Evolutionary conservation across 1,140 invertebrate species (phyloP).

Genomic region (Anoplolepis gracilipes): DNA sequence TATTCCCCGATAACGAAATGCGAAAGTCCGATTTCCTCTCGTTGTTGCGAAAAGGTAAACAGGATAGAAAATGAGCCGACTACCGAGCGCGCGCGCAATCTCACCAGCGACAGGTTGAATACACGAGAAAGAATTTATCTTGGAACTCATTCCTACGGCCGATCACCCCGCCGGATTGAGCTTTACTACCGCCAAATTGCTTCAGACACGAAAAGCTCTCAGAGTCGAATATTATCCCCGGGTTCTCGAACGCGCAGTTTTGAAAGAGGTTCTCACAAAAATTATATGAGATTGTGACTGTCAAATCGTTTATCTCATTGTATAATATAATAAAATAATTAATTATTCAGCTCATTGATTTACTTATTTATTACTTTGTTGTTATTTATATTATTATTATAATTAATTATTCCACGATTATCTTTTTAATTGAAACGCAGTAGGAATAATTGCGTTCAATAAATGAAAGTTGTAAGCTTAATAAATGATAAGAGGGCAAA

Average conservation of each 20-base stretch:
- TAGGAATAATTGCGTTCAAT: neutral
- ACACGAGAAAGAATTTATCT: constrained; percentile 61
- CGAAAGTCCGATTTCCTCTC: constrained; percentile 47
- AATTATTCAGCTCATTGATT: neutral
- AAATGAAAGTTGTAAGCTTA: neutral
- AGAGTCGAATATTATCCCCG: constrained; percentile 33
- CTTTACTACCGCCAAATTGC: constrained; percentile 49
- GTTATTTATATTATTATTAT: constrained; percentile 8
- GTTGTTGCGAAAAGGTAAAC: constrained; percentile 50
- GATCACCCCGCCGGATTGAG: constrained; percentile 48
- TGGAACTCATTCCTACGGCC: constrained; percentile 46
- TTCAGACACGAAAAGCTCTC: constrained; percentile 32
- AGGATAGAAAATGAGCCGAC: constrained; percentile 50
- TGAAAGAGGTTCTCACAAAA: neutral
- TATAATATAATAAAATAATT: neutral
- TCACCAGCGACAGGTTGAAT: constrained; percentile 44
- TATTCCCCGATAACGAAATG: constrained; percentile 12
- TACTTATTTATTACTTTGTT: neutral
- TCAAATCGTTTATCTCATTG: neutral
- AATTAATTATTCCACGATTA: neutral
- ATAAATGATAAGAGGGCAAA: constrained; percentile 1
- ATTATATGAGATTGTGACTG: neutral
- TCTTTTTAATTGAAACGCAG: neutral
- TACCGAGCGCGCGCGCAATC: constrained; percentile 42
- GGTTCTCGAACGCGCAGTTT: neutral